Evolutionary conservation across 2,797 vertebrate species (phyloP).

Genomic region (Enteromius argenteus): DNA sequence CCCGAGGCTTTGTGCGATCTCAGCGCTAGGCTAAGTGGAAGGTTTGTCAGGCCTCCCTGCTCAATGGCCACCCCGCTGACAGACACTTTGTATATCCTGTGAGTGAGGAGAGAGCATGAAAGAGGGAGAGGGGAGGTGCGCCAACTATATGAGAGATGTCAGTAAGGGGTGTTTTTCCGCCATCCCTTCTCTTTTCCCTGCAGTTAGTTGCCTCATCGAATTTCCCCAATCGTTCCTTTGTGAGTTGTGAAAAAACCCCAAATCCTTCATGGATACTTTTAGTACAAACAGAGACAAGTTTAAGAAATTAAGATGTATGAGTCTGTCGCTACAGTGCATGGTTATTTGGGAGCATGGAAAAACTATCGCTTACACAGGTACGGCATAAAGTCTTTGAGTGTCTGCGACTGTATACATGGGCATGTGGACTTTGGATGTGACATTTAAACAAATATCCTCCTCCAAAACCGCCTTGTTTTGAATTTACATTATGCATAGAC

Average conservation of each 20-base stretch:
- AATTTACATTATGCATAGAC: conserved; percentile 73
- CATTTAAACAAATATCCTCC: conserved; percentile 73
- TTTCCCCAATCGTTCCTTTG: conserved; percentile 63
- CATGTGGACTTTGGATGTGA: conserved; percentile 73
- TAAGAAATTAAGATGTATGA: conserved; percentile 74
- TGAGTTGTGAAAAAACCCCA: conserved; percentile 68
- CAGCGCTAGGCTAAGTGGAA: conserved; percentile 90
- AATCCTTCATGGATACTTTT: conserved; percentile 66
- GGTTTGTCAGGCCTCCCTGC: conserved; percentile 88
- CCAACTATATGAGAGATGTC: neutral
- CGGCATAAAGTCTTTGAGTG: conserved; percentile 38
- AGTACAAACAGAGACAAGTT: conserved; percentile 73
- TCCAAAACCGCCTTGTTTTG: conserved; percentile 74
- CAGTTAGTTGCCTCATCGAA: conserved; percentile 68
- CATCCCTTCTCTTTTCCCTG: conserved; percentile 28
- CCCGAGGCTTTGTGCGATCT: conserved; percentile 86
- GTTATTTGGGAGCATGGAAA: conserved; percentile 45
- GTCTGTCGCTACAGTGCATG: conserved; percentile 68
- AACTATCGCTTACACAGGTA: conserved; percentile 46
- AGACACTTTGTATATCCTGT: conserved; percentile 89
- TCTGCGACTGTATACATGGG: conserved; percentile 54
- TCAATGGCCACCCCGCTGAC: conserved; percentile 90
- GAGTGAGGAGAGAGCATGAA: conserved; percentile 57
- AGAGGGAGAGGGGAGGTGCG: conserved; percentile 25
- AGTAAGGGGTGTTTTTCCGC: conserved; percentile 37